These are phyloP conservation scores for Clostera curtula DNA, from an alignment of 2,888 invertebrate species.

Conservation along the genomic window DNA sequence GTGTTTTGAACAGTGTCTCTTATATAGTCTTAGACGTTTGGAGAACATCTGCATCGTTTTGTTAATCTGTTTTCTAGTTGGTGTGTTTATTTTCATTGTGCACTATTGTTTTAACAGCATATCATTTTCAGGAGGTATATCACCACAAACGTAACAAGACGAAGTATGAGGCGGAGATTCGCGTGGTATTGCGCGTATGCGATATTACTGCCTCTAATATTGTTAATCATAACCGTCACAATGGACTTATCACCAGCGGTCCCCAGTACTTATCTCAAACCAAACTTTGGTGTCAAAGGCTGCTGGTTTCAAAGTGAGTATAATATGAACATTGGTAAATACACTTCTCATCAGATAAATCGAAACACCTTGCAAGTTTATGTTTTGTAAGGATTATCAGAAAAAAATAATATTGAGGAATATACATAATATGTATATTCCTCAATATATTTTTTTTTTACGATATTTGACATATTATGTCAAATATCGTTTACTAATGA, in stretches of 20 bases:
- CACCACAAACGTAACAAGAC: slow-evolving; percentile 48
- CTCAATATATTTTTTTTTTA: too few species aligned
- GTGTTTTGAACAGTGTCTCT: too few species aligned
- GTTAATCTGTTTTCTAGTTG: too few species aligned
- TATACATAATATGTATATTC: too few species aligned
- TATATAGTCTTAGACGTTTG: too few species aligned
- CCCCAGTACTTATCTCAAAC: slow-evolving; percentile 74
- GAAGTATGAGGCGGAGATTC: slow-evolving; percentile 65
- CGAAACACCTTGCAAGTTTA: too few species aligned
- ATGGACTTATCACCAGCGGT: slow-evolving; percentile 77
- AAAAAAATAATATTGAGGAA: too few species aligned
- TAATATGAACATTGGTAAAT: not conserved
- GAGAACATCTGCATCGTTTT: not conserved
- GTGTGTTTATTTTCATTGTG: not conserved
- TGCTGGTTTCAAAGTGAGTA: slow-evolving; percentile 78
- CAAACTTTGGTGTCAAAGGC: slow-evolving; percentile 71
- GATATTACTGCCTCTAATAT: slow-evolving; percentile 64
- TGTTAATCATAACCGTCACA: slow-evolving; percentile 71
- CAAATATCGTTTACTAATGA: too few species aligned
- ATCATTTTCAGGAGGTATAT: slow-evolving; percentile 47
- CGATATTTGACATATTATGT: too few species aligned
- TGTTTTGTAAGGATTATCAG: too few species aligned
- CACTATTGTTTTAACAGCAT: not conserved
- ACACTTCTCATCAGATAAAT: too few species aligned
- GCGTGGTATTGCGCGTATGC: slow-evolving; percentile 76